Evolutionary conservation across 2,113 vertebrate genomes (phyloP).

Genomic region (Sciurus niger): DNA sequence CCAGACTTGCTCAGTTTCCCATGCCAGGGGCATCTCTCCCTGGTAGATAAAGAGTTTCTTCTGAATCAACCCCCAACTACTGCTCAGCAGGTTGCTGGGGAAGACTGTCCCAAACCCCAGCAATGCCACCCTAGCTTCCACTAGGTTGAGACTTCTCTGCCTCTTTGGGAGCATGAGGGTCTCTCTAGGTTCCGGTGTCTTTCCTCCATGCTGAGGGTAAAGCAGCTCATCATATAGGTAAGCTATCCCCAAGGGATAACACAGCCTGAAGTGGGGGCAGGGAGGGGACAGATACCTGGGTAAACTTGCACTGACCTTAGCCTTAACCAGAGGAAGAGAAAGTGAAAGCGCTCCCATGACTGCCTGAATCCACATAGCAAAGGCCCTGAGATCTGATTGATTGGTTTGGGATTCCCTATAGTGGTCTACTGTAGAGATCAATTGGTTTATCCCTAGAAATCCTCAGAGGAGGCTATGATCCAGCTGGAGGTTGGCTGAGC

Average conservation of each 20-base stretch:
- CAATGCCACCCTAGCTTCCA: background rate
- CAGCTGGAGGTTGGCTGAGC: background rate
- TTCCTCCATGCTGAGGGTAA: background rate
- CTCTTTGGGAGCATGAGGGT: background rate
- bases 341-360: background rate
- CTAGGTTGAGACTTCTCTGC: background rate
- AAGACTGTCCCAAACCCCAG: background rate
- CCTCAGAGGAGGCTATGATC: background rate
- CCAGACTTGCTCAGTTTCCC: background rate
- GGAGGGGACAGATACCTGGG: slow-evolving; percentile 24
- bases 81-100: background rate
- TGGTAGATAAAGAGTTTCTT: background rate
- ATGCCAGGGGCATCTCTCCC: background rate
- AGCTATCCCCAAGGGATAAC: slow-evolving; percentile 37
- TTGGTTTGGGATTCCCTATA: background rate
- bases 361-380: background rate
- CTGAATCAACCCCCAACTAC: background rate
- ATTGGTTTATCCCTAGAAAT: background rate
- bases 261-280: slow-evolving; percentile 77
- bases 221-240: slow-evolving; percentile 84
- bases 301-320: slow-evolving; percentile 83
- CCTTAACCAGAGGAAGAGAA: background rate
- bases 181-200: background rate
- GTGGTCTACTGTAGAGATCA: background rate
- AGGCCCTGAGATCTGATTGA: background rate